phyloP scores from a whole-genome alignment of 2,888 invertebrate genomes.

The Alentia gelatinosa region DNA sequence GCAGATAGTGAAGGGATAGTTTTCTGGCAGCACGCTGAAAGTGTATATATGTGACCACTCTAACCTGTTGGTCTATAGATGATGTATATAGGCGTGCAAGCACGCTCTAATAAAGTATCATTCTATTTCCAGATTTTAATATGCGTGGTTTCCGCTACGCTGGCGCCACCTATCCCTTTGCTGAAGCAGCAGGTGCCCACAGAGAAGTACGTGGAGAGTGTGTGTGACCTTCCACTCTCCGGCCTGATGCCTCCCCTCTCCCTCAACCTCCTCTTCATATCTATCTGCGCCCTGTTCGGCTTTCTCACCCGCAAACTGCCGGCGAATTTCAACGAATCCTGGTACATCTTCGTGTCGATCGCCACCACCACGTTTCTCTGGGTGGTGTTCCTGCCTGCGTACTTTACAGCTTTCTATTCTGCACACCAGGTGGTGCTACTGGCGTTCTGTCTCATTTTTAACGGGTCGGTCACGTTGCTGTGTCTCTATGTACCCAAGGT shows the following conservation, averaged over 20 bases:
- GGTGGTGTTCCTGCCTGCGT: constrained; percentile 62
- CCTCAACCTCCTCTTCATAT: constrained; percentile 60
- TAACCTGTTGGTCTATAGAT: too few relatives aligned
- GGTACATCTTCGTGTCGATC: constrained; percentile 64
- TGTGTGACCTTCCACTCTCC: constrained; percentile 67
- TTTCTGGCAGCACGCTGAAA: too few relatives aligned
- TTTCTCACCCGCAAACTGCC: constrained; percentile 61
- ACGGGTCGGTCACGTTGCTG: neutral
- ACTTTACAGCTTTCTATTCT: constrained; percentile 61
- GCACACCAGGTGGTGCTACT: constrained; percentile 53
- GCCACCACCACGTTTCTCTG: constrained; percentile 62
- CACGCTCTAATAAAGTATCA: too few relatives aligned
- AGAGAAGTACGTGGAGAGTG: constrained; percentile 68
- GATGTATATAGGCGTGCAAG: too few relatives aligned
- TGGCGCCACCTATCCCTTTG: neutral
- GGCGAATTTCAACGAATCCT: constrained; percentile 65
- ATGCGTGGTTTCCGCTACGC: neutral
- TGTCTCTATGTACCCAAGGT: constrained; percentile 37
- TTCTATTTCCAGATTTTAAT: constrained; percentile 3
- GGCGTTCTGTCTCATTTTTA: constrained; percentile 22
- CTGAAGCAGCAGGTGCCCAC: constrained; percentile 57
- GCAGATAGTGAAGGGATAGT: too few relatives aligned
- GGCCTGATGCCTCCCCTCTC: constrained; percentile 69
- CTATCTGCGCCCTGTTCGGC: constrained; percentile 60
- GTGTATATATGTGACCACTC: too few relatives aligned